Evolutionary conservation across 2,113 vertebrate genomes (phyloP).

Genomic region (Chlamydotis undulata): DNA sequence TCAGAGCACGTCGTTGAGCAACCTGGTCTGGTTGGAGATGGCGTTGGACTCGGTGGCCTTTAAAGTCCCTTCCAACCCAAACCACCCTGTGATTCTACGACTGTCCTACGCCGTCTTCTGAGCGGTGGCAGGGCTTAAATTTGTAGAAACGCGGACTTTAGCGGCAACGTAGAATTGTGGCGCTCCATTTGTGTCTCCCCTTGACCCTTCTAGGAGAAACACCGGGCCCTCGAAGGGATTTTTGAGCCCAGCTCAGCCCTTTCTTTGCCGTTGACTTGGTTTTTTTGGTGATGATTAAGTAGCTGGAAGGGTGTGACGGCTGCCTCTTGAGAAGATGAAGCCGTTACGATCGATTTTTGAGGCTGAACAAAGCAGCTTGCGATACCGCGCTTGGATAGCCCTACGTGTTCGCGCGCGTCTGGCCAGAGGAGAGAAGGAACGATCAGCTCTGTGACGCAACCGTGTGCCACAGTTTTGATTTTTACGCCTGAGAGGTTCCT

Average conservation of each 20-base stretch:
- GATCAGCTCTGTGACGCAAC: not conserved
- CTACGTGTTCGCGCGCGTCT: not conserved
- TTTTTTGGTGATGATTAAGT: not conserved
- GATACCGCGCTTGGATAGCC: not conserved
- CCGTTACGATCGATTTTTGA: not conserved
- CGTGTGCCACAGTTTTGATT: slow-evolving; percentile 35
- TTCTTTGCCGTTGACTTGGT: not conserved
- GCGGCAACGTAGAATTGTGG: too few species aligned
- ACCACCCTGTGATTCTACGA: too few species aligned
- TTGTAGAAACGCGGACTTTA: rapidly evolving
- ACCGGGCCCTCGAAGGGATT: rapidly evolving
- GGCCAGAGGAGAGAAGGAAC: not conserved
- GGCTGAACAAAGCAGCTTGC: not conserved
- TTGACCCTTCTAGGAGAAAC: not conserved
- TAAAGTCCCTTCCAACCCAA: too few species aligned
- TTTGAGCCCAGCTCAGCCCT: rapidly evolving
- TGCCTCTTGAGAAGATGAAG: not conserved
- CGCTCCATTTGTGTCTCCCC: not conserved
- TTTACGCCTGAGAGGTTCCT: slow-evolving; percentile 53
- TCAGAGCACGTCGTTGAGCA: not conserved
- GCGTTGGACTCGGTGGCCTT: too few species aligned
- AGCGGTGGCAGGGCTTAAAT: not conserved
- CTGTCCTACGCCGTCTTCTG: not conserved
- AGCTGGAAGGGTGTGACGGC: not conserved
- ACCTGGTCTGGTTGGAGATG: too few species aligned